phyloP scores from a whole-genome alignment of 2,888 invertebrate genomes.

The Cetonia aurata region DNA sequence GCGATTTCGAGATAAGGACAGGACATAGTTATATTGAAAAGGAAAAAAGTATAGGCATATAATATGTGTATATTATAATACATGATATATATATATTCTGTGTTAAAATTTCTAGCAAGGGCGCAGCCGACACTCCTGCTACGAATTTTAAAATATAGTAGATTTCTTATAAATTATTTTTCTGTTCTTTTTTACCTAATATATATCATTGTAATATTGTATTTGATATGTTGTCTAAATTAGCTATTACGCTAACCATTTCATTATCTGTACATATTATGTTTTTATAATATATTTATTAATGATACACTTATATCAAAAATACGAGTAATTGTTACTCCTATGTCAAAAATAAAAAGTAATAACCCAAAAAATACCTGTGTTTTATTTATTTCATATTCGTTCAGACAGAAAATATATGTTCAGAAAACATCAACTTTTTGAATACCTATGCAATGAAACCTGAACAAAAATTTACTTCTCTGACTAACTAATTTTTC shows the following conservation, averaged over 20 bases:
- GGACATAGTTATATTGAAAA: neutral
- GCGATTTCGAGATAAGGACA: conserved; percentile 4
- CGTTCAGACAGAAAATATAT: neutral
- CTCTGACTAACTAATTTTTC: too few species aligned
- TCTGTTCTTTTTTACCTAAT: conserved; percentile 44
- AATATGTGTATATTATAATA: neutral
- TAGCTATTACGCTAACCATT: conserved; percentile 62
- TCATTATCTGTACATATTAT: conserved; percentile 66
- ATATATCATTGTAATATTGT: conserved; percentile 51
- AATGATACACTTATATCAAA: conserved; percentile 60
- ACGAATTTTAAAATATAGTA: conserved; percentile 24
- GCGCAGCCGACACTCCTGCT: conserved; percentile 22
- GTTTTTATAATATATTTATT: conserved; percentile 67
- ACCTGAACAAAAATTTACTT: too few species aligned
- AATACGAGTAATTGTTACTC: conserved; percentile 52
- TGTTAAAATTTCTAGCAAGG: conserved; percentile 35
- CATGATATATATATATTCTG: conserved; percentile 20
- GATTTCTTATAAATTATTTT: conserved; percentile 41
- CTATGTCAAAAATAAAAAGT: conserved; percentile 61
- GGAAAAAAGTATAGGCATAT: conserved; percentile 32
- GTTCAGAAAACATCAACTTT: too few species aligned
- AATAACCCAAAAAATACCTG: conserved; percentile 56
- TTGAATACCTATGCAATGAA: too few species aligned
- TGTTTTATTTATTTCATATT: conserved; percentile 42
- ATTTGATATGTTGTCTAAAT: conserved; percentile 54